Evolutionary conservation across 1,140 invertebrate genomes (phyloP), one percentile per base, ranked within the genome.

Genomic region (Drosophila athabasca): DNA sequence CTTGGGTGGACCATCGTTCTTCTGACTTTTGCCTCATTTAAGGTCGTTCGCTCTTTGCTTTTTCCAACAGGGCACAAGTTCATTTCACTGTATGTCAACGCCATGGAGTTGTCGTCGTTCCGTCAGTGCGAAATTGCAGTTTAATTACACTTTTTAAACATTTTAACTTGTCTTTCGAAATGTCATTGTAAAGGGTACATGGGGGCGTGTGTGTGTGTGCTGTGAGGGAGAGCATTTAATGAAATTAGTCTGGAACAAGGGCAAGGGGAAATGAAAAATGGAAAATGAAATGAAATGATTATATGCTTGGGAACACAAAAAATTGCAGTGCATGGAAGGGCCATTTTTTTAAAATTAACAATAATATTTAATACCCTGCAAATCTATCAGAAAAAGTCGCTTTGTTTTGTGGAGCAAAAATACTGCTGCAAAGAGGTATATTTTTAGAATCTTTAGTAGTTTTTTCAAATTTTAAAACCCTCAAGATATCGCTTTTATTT

Each of bases 121-220:
- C 61, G 55, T 58, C 71, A 48, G 55, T 61, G 57, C 44, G 39
- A 70, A 75, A 75, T 64, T 76, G 62, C 70, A 73, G 65, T 75
- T 78, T 75, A 78, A 78, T 78, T 75, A 75, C 65, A 48, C 49
- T 75, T 70, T 75, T 76, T 64, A 58, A 72, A 62, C 54, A 51
- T 44, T 65, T 78, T 64, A 53, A 62, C 48, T 69, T 74, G 65
- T 24, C 65, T 75, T 70, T 57, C 68, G 64, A 11, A 76, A 70
- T 59, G 58, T 48, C 39, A 54, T 67, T 68, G 69, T 58, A 72
- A 76, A 48, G 46, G 19, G 24, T 17, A 8, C 26, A 11, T 13
- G 26, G 43, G 8, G 19, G 13, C 31, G 15, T 53, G 9, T 13
- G 35, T 39, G 35, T 39, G 35, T 39, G 31, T 35, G 31, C 2